Evolutionary conservation across 1,140 invertebrate species (phyloP), one percentile per base, ranked within the genome.

Genomic region (Andricus grossulariae): DNA sequence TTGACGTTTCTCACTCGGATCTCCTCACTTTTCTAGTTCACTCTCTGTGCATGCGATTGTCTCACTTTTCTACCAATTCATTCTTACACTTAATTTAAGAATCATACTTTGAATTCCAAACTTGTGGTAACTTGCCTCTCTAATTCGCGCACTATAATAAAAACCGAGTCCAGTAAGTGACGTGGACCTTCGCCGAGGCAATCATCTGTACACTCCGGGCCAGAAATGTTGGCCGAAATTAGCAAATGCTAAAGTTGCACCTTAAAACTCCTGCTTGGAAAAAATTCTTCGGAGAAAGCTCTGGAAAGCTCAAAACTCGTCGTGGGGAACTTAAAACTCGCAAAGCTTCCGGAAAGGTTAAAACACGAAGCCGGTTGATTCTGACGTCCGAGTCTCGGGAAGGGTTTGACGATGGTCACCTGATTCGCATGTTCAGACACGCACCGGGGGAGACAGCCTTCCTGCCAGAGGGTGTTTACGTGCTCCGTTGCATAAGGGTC

Each of bases 1-100:
- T 80, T 60, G 32, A 66, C 25, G 60, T 66, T 66, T 66, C 25
- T 66, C 60, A 66, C 60, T 66, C 25, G 60, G 25, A 66, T 45
- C 60, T 66, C 39, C 60, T 66, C 60, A 66, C 60, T 66, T 66
- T 66, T 66, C 12, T 66, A 66, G 32, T 66, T 39, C 60, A 66
- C 60, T 55, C 15, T 13, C 19, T 60, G 57, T 25, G 57, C 21
- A 60, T 7, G 12, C 16, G 16, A 32, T 66, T 66, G 12, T 16
- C 13, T 45, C 21, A 16, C 21, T 60, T 60, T 32, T 25, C 16
- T 66, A 66, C 32, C 60, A 66, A 66, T 66, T 66, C 60, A 66
- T 66, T 16, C 16, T 66, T n/a, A 39, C 60, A 66, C 60, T 66
- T 16, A 25, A 66, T 66, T 66, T 16, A 66, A 66, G 25, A 8